Percentiles rank a stretch among this genome's conserved stretches.
phyloP scores from a whole-genome alignment of 2,113 vertebrate species.

The Platichthys flesus region DNA sequence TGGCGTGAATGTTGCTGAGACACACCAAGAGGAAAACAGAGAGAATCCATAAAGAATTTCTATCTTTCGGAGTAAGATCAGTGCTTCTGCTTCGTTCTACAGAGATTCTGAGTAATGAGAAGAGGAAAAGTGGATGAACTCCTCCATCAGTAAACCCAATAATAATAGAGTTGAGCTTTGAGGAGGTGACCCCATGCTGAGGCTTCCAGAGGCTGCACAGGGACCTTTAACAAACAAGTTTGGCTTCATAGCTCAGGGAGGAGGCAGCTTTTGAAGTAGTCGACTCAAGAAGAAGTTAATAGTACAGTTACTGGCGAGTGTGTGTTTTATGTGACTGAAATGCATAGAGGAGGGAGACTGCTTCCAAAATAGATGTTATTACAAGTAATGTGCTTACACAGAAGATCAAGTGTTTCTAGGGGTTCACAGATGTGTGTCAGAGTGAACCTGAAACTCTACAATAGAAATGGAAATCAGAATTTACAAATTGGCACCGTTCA shows the following conservation, averaged over 20 bases:
- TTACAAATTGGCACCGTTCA: too few species aligned
- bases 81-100: neutral
- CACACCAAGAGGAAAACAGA: neutral
- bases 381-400: too few species aligned
- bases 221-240: slow-evolving; percentile 41
- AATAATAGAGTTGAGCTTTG: slow-evolving; percentile 5
- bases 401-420: too few species aligned
- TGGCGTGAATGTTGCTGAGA: neutral
- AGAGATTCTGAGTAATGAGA: neutral
- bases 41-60: neutral
- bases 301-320: neutral
- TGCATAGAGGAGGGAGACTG: neutral
- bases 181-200: neutral
- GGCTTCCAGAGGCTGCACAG: slow-evolving; percentile 8
- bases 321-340: slow-evolving; percentile 1
- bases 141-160: neutral
- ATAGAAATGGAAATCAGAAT: too few species aligned
- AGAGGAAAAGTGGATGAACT: neutral
- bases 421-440: neutral
- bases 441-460: too few species aligned
- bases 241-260: slow-evolving; percentile 32
- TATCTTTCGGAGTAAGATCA: neutral
- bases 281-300: neutral
- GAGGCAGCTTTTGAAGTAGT: slow-evolving; percentile 4
- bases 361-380: slow-evolving; percentile 5